Base-by-base conservation (phyloP, 2,888 invertebrate species). In the Netelia fuscicornis region DNA sequence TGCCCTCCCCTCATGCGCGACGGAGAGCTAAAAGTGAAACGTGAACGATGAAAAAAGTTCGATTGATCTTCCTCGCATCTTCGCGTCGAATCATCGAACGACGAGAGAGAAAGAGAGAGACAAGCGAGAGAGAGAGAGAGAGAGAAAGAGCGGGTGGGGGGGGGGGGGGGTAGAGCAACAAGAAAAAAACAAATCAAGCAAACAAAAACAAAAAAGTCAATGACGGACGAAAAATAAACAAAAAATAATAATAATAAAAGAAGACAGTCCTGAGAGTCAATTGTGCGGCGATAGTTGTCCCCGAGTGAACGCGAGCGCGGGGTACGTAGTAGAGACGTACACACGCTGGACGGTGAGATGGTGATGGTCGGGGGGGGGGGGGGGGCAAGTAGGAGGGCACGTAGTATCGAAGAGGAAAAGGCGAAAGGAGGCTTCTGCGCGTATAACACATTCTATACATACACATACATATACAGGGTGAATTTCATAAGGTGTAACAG, bases 241-340 rank as follows among this genome's bases (percentile, higher is more conserved):
- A 2, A 30, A 30, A 30, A 30, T 30, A 30, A 30, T 5, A 30
- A 30, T 5, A 30, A 30, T 3, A 17, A 3, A 30, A 30, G 30
- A 30, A 30, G 30, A 3, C 30, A 87, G 82, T 86, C 62, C 81
- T 81, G 83, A 84, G 79, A 87, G 83, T 44, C 76, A 84, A 84
- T 84, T 84, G 84, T 84, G 56, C 44, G 30, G 48, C 58, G 81
- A 81, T 79, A 62, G 75, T 76, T 78, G 85, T 79, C 71, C 30
- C 5, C 54, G 68, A 64, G 17, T 17, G 67, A 81, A 77, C 25
- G 76, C 54, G 75, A 44, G 75, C 67, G 65, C 30, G 30, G 30
- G 78, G 60, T 81, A 68, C 83, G 71, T 79, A 60, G 75, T 30
- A 58, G 71, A 71, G 65, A 56, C 80, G 65, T 62, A 72, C 64